phyloP scores from a whole-genome alignment of 1,140 invertebrate genomes.

The Neodiprion virginianus region DNA sequence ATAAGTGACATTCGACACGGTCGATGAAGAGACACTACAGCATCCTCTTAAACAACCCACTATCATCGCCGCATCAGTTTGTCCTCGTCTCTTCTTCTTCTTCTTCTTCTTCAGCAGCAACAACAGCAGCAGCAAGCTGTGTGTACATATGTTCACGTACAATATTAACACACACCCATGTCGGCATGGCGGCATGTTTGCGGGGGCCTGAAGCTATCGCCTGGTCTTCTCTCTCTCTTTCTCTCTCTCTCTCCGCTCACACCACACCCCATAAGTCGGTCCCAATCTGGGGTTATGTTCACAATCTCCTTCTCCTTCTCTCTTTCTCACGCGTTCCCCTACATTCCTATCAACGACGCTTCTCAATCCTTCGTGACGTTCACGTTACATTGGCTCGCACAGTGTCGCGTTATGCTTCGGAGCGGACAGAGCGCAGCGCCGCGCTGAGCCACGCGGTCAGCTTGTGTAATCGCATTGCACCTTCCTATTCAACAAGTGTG shows the following conservation, averaged over 20 bases:
- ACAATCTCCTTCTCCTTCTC: conserved; percentile 8
- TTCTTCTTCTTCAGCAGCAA: too few relatives aligned
- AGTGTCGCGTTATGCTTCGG: conserved; percentile 1
- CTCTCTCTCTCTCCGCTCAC: not conserved
- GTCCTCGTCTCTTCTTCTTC: too few relatives aligned
- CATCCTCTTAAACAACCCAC: too few relatives aligned
- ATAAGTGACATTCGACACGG: too few relatives aligned
- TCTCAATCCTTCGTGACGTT: not conserved
- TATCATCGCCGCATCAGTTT: too few relatives aligned
- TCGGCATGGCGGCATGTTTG: too few relatives aligned
- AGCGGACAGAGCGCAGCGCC: not conserved
- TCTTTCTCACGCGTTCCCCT: conserved; percentile 5
- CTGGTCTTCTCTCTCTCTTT: not conserved
- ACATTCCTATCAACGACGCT: not conserved
- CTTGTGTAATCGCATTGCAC: too few relatives aligned
- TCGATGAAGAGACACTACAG: too few relatives aligned
- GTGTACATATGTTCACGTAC: too few relatives aligned
- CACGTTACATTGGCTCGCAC: not conserved
- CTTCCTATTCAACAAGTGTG: not conserved
- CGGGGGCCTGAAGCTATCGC: not conserved
- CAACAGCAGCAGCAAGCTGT: too few relatives aligned
- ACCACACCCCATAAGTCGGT: not conserved
- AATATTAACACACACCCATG: too few relatives aligned
- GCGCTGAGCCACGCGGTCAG: not conserved
- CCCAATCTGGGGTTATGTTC: not conserved